Conservation (phyloP, 2,797 vertebrate genomes). For the Myiothlypis chrysogaster region DNA sequence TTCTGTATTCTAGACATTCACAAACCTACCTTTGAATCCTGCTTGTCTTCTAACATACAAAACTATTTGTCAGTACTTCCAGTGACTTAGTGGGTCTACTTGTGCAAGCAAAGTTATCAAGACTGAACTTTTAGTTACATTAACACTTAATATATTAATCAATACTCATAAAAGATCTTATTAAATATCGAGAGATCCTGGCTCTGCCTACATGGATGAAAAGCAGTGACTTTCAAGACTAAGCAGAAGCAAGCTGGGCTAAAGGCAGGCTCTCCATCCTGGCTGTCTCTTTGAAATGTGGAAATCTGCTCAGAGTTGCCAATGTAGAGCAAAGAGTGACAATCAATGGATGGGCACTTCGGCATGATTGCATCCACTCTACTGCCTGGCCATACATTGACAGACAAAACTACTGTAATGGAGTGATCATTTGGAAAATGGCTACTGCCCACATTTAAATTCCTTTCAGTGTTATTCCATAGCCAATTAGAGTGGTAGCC, state of each 20-base stretch:
- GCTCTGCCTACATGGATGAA: neutral
- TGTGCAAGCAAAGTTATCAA: neutral
- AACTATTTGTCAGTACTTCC: neutral
- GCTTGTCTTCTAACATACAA: neutral
- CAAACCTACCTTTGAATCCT: conserved; percentile 5
- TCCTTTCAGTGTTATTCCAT: conserved; percentile 52
- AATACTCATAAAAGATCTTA: neutral
- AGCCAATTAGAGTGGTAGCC: conserved; percentile 50
- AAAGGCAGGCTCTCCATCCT: neutral
- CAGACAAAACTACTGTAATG: conserved; percentile 36
- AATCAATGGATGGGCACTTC: conserved; percentile 52
- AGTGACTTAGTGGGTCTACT: neutral
- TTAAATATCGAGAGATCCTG: neutral
- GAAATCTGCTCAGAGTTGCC: conserved; percentile 42
- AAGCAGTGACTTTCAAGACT: neutral
- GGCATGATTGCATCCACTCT: conserved; percentile 57
- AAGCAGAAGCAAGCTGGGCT: neutral
- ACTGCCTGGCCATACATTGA: conserved; percentile 44
- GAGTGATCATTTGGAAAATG: conserved; percentile 54
- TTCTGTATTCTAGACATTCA: neutral
- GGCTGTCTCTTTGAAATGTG: neutral
- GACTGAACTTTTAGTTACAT: neutral
- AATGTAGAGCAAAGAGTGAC: conserved; percentile 49
- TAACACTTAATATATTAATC: neutral
- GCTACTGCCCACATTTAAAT: conserved; percentile 40